These are phyloP conservation scores for Embiotoca jacksoni DNA, from an alignment of 2,113 vertebrate genomes.

Conservation along the genomic window DNA sequence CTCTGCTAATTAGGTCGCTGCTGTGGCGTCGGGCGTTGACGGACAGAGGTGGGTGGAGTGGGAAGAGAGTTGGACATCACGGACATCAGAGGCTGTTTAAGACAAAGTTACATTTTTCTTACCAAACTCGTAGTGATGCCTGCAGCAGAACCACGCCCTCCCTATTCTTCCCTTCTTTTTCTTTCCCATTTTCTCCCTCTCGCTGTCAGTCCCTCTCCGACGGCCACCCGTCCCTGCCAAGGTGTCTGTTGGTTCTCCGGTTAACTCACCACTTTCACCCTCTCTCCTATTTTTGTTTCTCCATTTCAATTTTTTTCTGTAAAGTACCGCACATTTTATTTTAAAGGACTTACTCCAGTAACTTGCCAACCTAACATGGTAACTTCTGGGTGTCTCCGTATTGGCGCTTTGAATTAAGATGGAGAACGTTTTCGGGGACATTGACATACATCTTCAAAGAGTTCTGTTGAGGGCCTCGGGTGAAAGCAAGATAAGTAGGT, in stretches of 20 bases:
- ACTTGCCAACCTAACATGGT: slow-evolving; percentile 21
- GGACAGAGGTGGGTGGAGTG: slow-evolving; percentile 27
- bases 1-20: slow-evolving; percentile 54
- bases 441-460: slow-evolving; percentile 26
- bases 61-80: background rate
- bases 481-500: background rate
- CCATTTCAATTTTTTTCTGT: background rate
- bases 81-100: slow-evolving; percentile 15
- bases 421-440: slow-evolving; percentile 6
- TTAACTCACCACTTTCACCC: background rate
- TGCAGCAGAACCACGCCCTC: background rate
- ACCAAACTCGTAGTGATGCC: background rate
- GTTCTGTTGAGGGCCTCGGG: slow-evolving; percentile 4
- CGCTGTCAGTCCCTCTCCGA: background rate
- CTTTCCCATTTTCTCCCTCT: background rate
- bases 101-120: background rate
- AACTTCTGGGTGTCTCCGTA: background rate
- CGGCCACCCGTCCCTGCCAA: background rate
- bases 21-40: slow-evolving; percentile 7
- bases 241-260: background rate
- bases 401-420: slow-evolving; percentile 39
- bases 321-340: slow-evolving; percentile 11
- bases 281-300: background rate
- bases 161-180: background rate
- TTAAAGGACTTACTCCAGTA: slow-evolving; percentile 27